Conservation (phyloP, 2,797 vertebrate species). For the Danio aesculapii region DNA sequence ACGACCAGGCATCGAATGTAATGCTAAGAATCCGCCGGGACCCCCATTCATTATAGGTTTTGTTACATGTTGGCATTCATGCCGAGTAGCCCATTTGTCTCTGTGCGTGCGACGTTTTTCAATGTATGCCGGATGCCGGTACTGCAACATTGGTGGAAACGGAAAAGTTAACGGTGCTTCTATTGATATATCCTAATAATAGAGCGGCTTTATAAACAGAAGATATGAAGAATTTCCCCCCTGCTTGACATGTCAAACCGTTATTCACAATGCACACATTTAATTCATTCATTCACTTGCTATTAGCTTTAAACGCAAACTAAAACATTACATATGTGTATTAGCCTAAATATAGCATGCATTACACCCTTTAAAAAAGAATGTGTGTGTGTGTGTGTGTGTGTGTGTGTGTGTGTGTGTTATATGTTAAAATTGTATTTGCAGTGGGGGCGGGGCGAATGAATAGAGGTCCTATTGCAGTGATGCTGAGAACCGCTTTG, state of each 20-base stretch:
- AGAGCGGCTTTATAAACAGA: neutral
- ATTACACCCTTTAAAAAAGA: neutral
- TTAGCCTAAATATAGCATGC: neutral
- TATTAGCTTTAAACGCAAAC: neutral
- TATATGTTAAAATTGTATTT: neutral
- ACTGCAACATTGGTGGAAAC: neutral
- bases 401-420: no score
- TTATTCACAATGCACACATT: neutral
- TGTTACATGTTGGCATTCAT: slow-evolving; percentile 29
- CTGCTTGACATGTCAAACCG: slow-evolving; percentile 2
- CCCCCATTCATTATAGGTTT: slow-evolving; percentile 6
- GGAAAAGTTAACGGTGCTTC: neutral
- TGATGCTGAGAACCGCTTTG: slow-evolving; percentile 45
- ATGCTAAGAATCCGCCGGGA: slow-evolving; percentile 20
- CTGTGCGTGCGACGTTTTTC: slow-evolving; percentile 39
- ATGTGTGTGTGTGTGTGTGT: neutral
- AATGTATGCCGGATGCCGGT: neutral
- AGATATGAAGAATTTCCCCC: neutral
- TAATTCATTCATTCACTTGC: neutral
- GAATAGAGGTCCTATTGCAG: slow-evolving; percentile 30
- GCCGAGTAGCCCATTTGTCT: neutral
- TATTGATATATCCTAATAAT: neutral
- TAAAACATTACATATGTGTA: neutral
- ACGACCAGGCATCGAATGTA: slow-evolving; percentile 40
- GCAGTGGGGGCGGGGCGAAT: slow-evolving; percentile 49